Evolutionary conservation across 1,140 invertebrate species (phyloP), one percentile per base, ranked within the genome.

Genomic region (Anastrepha ludens): DNA sequence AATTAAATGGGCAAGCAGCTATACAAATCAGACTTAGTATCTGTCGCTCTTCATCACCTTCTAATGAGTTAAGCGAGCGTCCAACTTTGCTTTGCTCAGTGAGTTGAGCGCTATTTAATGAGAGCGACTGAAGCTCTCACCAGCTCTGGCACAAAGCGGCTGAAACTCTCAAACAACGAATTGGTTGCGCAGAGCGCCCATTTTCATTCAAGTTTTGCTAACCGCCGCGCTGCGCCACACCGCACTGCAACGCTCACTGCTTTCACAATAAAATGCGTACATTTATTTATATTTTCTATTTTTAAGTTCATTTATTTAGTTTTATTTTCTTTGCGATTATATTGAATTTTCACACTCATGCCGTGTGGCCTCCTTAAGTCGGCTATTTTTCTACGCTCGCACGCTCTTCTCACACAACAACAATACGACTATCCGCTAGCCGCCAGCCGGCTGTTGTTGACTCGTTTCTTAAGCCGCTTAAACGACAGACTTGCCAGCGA

Each of bases 211-310:
- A 81, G 74, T 81, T 81, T 81, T 55, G 47, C 47, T 29, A 55
- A 47, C 44, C 70, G 74, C 44, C 70, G 41, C 41, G 70, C 70
- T 8, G 39, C 70, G 3, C 8, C 39, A 15, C 67, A 44, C 44
- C 70, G 13, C 15, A 44, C 1, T 3, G 17, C 70, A 47, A 5
- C 41, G 41, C 70, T 7, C 44, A 47, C n/a, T 17, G 47, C 74
- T 81, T 81, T 81, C 74, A 81, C 74, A 81, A 81, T 9, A n/a
- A 81, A 81, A 81, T 55, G 50, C n/a, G 47, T 81, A 29, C n/a
- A 81, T 81, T 81, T 81, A 81, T 81, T 81, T 81, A 55, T 81
- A 20, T 81, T 81, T 81, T 81, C 74, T 81, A 55, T 81, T 81
- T 81, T 81, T 81, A 81, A 81, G 9, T 55, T 81, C 7, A 15